Conservation (phyloP, 2,888 invertebrate species). For the Acrobasis repandana region DNA sequence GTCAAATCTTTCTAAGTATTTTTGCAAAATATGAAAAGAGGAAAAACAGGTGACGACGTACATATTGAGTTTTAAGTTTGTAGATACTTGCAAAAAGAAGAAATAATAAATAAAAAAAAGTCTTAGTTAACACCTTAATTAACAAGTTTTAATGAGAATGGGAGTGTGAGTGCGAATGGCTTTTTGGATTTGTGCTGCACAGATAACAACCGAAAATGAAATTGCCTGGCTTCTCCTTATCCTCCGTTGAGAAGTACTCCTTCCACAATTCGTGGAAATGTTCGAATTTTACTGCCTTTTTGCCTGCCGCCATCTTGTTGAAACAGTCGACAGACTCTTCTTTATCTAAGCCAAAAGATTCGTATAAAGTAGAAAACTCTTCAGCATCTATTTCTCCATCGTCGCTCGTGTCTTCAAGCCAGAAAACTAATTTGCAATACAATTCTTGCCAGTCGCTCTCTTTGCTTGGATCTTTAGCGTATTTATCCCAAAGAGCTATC, state of each 20-base stretch:
- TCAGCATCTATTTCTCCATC: conserved; percentile 89
- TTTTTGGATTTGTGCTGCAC: conserved; percentile 3
- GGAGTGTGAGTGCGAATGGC: background rate
- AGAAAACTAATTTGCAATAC: conserved; percentile 94
- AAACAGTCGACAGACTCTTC: conserved; percentile 90
- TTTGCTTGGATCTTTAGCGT: conserved; percentile 83
- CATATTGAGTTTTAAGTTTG: no score
- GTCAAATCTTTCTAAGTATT: no score
- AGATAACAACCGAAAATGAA: conserved; percentile 87
- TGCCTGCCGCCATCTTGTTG: conserved; percentile 89
- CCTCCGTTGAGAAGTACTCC: conserved; percentile 86
- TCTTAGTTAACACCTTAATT: no score
- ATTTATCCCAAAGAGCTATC: conserved; percentile 85
- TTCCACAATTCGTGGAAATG: conserved; percentile 91
- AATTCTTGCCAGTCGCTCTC: conserved; percentile 91
- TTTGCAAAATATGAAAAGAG: no score
- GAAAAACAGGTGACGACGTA: no score
- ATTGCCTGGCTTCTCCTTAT: conserved; percentile 55
- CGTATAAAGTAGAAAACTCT: conserved; percentile 91
- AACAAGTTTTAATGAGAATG: background rate
- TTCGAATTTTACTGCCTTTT: conserved; percentile 86
- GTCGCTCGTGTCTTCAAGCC: conserved; percentile 92
- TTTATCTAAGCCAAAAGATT: conserved; percentile 88
- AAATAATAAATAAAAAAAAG: no score
- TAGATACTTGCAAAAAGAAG: no score